Base-by-base conservation (phyloP, 2,888 invertebrate genomes). In the Therioaphis trifolii region DNA sequence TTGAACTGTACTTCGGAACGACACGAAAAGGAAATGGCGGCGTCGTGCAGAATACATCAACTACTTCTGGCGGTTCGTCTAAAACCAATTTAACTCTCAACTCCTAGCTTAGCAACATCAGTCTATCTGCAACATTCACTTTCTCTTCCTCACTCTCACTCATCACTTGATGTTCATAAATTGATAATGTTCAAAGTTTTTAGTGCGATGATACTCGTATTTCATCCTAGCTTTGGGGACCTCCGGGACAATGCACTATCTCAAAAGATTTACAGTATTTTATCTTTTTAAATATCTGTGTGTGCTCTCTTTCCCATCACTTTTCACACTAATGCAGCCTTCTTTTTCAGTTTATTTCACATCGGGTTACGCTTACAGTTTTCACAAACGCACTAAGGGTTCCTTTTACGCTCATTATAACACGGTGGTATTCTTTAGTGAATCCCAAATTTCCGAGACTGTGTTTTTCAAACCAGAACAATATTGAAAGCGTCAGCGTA, bases 101-200 rank as follows among this genome's bases (percentile, higher is more conserved):
- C 40, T 40, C 40, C 52, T 77, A 77, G 40, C 55, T 55, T 55
- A 55, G 27, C 18, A 55, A 69, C 68, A 69, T 69, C 75, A 55
- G 76, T 66, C 52, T 66, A 43, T 75, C 66, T 75, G 15, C 46
- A 29, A 49, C 61, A 11, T 12, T 46, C 46, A 1, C 43, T 46
- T 21, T 49, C n/a, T 35, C 24, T 63, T 14, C 15, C 35, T n/a
- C 24, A 14, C 58, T 27, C 74, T 58, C 27, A n/a, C 29, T 49
- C 63, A 29, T 79, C 78, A 40, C 27, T 69, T 55, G 68, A 79
- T 79, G 78, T 66, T 72, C 80, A 80, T 80, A 72, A 72, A 80
- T 80, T 72, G 80, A 72, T 80, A 80, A 80, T 80, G 82, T 74
- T 63, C 49, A 82, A 82, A 82, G 74, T 82, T 82, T 82, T 63